Conservation (phyloP, 2,888 invertebrate species). For the Labia minor region DNA sequence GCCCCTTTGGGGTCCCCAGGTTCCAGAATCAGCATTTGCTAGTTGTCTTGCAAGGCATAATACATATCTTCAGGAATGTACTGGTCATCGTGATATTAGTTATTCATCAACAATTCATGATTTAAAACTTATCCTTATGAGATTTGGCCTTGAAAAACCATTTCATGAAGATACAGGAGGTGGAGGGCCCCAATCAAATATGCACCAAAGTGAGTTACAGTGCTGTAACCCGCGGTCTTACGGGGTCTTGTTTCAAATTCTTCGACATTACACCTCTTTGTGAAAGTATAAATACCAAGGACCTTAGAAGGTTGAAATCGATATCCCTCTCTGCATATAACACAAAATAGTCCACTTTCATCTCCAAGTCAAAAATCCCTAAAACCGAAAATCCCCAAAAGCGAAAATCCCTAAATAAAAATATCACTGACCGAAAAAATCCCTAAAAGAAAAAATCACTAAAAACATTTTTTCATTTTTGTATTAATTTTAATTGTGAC, state of each 20-base stretch:
- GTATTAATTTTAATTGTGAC: too few relatives aligned
- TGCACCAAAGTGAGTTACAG: constrained; percentile 98
- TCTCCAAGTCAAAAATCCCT: too few relatives aligned
- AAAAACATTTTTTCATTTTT: too few relatives aligned
- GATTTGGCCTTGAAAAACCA: constrained; percentile 87
- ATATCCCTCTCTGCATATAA: constrained; percentile 96
- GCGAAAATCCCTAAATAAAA: too few relatives aligned
- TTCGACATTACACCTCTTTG: constrained; percentile 87
- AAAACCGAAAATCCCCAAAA: too few relatives aligned
- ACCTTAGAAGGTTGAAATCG: constrained; percentile 87
- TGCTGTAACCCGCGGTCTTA: constrained; percentile 80
- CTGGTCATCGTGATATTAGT: constrained; percentile 52
- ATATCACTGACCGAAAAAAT: too few relatives aligned
- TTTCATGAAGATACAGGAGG: constrained; percentile 98
- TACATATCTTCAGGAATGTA: constrained; percentile 54
- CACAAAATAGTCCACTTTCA: constrained; percentile 90
- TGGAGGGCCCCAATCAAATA: constrained; percentile 91
- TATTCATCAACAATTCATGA: constrained; percentile 81
- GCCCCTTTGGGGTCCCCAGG: constrained; percentile 93
- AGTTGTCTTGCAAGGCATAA: constrained; percentile 87
- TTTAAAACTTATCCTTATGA: constrained; percentile 72
- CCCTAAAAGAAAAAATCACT: too few relatives aligned
- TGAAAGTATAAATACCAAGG: constrained; percentile 92
- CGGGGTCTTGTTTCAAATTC: constrained; percentile 82
- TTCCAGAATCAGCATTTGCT: constrained; percentile 84